These are phyloP conservation scores for Semaprochilodus insignis DNA, from an alignment of 2,797 vertebrate genomes.

Conservation along the genomic window DNA sequence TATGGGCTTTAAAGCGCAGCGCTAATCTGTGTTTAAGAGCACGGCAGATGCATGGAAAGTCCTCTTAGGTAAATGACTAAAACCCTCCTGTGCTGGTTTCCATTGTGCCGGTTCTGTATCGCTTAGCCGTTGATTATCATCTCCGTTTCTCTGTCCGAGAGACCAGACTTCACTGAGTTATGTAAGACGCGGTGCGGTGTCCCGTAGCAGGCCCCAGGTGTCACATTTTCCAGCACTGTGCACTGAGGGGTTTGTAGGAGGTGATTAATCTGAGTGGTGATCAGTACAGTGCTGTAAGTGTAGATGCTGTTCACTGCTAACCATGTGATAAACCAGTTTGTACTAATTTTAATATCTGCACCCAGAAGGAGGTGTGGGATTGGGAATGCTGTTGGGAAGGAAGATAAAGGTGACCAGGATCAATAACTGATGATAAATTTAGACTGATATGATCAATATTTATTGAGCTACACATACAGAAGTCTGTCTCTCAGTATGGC, in stretches of 20 bases:
- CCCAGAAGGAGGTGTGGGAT: no score
- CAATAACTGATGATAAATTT: no score
- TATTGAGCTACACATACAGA: no score
- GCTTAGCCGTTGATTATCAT: conserved; percentile 13
- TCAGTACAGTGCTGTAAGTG: neutral
- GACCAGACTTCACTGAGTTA: neutral
- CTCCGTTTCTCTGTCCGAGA: conserved; percentile 14
- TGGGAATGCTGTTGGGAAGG: no score
- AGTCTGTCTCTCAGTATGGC: no score
- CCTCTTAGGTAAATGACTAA: conserved; percentile 60
- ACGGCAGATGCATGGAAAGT: conserved; percentile 59
- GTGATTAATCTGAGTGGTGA: conserved; percentile 7
- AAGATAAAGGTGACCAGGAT: no score
- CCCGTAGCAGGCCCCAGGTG: neutral
- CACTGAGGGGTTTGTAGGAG: neutral
- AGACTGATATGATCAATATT: no score
- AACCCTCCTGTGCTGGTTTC: conserved; percentile 26
- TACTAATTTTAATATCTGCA: no score
- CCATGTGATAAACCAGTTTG: no score
- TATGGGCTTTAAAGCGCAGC: conserved; percentile 65
- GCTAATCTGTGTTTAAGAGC: conserved; percentile 68
- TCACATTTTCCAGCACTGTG: neutral
- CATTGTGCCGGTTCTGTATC: conserved; percentile 12
- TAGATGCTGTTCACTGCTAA: neutral
- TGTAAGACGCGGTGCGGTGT: neutral